phyloP scores from a whole-genome alignment of 2,888 invertebrate genomes.

The Volucella inflata region DNA sequence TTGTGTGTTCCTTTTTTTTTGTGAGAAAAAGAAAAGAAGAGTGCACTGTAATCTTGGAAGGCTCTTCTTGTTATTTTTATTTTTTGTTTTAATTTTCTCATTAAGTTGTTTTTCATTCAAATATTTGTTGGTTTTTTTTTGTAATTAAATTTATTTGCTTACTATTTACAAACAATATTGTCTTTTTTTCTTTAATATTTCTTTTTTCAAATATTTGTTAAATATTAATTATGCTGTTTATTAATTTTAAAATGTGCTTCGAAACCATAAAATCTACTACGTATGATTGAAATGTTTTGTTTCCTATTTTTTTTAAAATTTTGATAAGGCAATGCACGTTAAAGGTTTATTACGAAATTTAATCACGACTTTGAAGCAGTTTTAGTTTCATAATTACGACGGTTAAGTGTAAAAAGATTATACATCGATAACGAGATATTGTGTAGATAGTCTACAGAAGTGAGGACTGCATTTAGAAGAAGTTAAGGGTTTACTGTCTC shows the following conservation, averaged over 20 bases:
- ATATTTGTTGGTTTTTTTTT: conserved; percentile 74
- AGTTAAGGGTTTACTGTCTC: too few species aligned
- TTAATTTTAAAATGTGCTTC: conserved; percentile 66
- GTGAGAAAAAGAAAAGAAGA: conserved; percentile 45
- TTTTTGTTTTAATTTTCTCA: conserved; percentile 47
- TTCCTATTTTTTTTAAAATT: conserved; percentile 42
- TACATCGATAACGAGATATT: too few species aligned
- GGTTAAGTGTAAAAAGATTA: too few species aligned
- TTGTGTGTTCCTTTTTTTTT: conserved; percentile 32
- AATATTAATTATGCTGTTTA: conserved; percentile 55
- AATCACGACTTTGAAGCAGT: neutral
- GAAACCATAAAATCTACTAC: conserved; percentile 73
- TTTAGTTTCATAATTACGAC: too few species aligned
- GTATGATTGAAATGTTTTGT: conserved; percentile 65
- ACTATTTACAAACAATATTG: conserved; percentile 77
- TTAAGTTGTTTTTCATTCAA: conserved; percentile 64
- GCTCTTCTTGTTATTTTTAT: conserved; percentile 40
- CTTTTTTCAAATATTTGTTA: conserved; percentile 35
- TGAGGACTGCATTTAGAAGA: too few species aligned
- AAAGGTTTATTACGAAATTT: neutral
- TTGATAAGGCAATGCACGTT: conserved; percentile 21
- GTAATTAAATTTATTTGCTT: conserved; percentile 82
- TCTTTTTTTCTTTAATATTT: conserved; percentile 69
- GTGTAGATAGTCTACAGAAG: too few species aligned
- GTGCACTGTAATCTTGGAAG: conserved; percentile 56